A percentile compares a stretch with the other conserved stretches of the same genome.
These are phyloP conservation scores for Oryzias curvinotus DNA, from an alignment of 2,113 vertebrate species.

Conservation along the genomic window DNA sequence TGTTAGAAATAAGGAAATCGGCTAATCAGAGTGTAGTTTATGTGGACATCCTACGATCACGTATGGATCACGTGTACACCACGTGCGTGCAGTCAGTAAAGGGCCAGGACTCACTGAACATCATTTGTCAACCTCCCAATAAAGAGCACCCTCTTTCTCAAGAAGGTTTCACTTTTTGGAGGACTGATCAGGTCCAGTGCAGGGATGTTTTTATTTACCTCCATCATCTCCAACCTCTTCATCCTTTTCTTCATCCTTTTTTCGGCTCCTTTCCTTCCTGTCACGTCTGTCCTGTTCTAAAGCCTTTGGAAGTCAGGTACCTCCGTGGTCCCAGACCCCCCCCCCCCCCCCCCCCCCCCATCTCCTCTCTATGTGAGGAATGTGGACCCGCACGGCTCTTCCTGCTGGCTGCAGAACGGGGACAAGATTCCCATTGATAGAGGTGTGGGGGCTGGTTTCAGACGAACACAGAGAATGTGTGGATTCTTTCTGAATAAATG, in stretches of 20 bases:
- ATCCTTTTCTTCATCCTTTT: background rate
- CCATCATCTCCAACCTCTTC: background rate
- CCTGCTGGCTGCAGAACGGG: conserved; percentile 67
- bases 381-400: conserved; percentile 69
- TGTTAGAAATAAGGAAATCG: no score
- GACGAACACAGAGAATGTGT: conserved; percentile 53
- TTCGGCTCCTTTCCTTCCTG: background rate
- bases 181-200: no score
- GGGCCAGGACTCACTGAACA: no score
- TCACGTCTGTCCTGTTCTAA: background rate
- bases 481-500: conserved; percentile 52
- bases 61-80: no score
- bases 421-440: conserved; percentile 83
- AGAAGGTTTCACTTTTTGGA: no score
- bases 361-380: conserved; percentile 67
- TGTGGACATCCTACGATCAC: no score
- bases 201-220: background rate
- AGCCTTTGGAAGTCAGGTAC: conserved; percentile 26
- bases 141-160: no score
- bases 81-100: no score
- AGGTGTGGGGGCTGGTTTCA: conserved; percentile 54
- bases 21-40: no score
- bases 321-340: conserved; percentile 38
- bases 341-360: conserved; percentile 46
- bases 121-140: no score